Percentiles rank a stretch among this genome's conserved stretches.
Conservation (phyloP, 1,140 invertebrate species). For the Chironomus striatipennis region DNA sequence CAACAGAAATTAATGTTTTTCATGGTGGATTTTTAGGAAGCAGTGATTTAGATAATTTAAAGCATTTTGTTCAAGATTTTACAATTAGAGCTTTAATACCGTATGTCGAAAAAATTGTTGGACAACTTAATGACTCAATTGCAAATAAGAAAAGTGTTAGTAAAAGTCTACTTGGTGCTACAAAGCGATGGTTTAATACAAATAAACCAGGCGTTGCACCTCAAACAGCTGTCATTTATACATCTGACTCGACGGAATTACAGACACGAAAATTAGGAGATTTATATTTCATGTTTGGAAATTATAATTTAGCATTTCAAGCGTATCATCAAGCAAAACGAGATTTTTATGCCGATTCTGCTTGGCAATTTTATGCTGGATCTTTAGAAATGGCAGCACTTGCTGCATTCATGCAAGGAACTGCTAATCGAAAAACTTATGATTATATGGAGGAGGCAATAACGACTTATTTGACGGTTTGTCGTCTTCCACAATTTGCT, state of each 20-base stretch:
- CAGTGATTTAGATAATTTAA: conserved; percentile 76
- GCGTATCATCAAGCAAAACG: conserved; percentile 92
- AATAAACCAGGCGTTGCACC: conserved; percentile 67
- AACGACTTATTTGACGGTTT: conserved; percentile 77
- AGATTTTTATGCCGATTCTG: conserved; percentile 92
- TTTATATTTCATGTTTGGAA: conserved; percentile 91
- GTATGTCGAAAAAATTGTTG: conserved; percentile 81
- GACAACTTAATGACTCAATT: conserved; percentile 69
- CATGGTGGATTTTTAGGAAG: conserved; percentile 69
- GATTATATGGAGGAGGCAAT: conserved; percentile 94
- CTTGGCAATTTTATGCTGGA: conserved; percentile 94
- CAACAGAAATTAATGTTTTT: conserved; percentile 40
- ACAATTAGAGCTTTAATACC: conserved; percentile 77
- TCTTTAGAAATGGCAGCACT: conserved; percentile 92
- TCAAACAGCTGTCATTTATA: conserved; percentile 77
- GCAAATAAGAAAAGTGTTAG: conserved; percentile 86
- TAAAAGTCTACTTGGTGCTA: conserved; percentile 83
- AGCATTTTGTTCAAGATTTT: conserved; percentile 81
- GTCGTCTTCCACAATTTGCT: conserved; percentile 82
- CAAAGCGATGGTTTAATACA: conserved; percentile 89
- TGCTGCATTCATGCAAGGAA: conserved; percentile 82
- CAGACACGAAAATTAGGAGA: conserved; percentile 89
- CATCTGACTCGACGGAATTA: conserved; percentile 76
- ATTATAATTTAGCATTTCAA: conserved; percentile 86
- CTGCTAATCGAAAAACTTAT: conserved; percentile 62